Evolutionary conservation across 2,888 invertebrate genomes (phyloP), one percentile per base, ranked within the genome.

Genomic region (Periphyllus acericola): DNA sequence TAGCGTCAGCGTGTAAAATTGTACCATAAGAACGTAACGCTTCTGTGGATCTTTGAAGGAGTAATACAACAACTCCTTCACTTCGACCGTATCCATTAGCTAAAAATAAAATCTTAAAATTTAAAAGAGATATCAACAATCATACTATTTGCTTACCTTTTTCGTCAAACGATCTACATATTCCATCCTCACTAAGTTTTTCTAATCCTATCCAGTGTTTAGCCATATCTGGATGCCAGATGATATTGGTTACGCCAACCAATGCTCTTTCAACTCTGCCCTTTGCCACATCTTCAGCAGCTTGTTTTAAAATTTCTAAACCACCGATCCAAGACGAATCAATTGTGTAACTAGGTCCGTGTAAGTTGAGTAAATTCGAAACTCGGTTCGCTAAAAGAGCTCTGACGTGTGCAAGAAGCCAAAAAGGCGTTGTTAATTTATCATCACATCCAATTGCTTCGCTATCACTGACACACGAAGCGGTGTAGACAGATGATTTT

Each of bases 291-390:
- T 92, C 91, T 0, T 90, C 83, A 40, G 91, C 90, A 3, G 93
- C 93, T 87, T 93, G 92, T 90, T 94, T 93, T 32, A 95, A 90
- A 34, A 93, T 93, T 89, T 95, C 92, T 83, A 94, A 91, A 86
- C 94, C 94, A 68, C 94, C 94, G 0, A 94, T 93, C 92, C 95
- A 95, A 34, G 94, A 94, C 68, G 94, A 93, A 91, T 95, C 95
- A 84, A 94, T 93, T 1, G 94, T 92, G 90, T 93, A 94, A 90
- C 93, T 93, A 36, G 92, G 92, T 91, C 93, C 93, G 91, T 93
- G 93, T 86, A 94, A 92, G 90, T 94, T 94, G 91, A 94, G 93
- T 90, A 93, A 93, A 91, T 92, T 94, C 9, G 94, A 94, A 60
- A 94, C 91, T 85, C 94, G 92, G 91, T 94, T 94, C 81, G 94